phyloP scores from a whole-genome alignment of 2,113 vertebrate species.

The Delphinapterus leucas region DNA sequence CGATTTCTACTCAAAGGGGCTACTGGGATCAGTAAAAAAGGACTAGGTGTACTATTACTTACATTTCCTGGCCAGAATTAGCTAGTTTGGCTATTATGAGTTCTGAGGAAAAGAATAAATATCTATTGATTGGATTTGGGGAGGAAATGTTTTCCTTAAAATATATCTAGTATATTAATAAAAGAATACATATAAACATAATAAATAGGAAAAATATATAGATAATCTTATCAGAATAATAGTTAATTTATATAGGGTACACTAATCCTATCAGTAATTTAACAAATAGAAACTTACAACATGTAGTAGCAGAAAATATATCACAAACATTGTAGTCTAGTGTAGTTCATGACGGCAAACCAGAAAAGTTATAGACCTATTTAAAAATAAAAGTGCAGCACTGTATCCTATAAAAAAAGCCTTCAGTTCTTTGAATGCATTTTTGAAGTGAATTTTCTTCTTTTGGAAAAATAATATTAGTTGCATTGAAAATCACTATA shows the following conservation, averaged over 20 bases:
- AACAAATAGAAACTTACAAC: neutral
- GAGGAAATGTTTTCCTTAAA: neutral
- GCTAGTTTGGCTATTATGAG: neutral
- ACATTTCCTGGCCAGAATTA: neutral
- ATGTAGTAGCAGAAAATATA: neutral
- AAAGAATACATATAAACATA: neutral
- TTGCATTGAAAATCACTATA: neutral
- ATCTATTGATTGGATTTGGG: neutral
- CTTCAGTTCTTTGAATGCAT: neutral
- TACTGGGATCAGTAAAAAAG: neutral
- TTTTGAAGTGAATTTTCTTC: neutral
- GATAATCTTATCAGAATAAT: neutral
- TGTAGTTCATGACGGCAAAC: neutral
- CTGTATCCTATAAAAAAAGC: neutral
- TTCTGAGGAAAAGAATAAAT: neutral
- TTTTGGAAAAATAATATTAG: neutral
- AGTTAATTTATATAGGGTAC: neutral
- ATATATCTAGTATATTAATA: neutral
- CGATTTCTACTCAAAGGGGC: neutral
- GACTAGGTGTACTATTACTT: neutral
- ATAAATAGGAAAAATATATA: neutral
- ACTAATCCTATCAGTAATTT: neutral
- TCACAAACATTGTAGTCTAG: neutral
- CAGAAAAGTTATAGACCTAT: neutral
- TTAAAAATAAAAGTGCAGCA: conserved; percentile 14